Percentiles rank a stretch among this genome's conserved stretches.
Evolutionary conservation across 2,797 vertebrate species (phyloP).

Genomic region (Chelmon rostratus): DNA sequence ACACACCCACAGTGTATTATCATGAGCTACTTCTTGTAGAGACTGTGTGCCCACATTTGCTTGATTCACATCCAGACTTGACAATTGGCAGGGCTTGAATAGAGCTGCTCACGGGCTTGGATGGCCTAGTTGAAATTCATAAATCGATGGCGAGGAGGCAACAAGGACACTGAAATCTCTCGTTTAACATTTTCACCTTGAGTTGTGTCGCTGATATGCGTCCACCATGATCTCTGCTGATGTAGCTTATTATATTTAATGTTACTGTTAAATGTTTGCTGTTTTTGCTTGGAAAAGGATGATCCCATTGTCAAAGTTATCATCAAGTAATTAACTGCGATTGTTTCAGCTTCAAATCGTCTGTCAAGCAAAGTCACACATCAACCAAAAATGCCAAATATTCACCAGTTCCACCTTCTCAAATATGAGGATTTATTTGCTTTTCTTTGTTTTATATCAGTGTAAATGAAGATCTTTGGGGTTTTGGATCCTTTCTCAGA

Average conservation of each 20-base stretch:
- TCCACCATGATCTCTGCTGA: neutral
- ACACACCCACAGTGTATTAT: slow-evolving; percentile 36
- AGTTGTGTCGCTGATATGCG: neutral
- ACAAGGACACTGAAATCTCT: slow-evolving; percentile 13
- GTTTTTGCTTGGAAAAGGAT: too few species aligned
- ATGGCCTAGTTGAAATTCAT: slow-evolving; percentile 53
- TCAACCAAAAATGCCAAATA: too few species aligned
- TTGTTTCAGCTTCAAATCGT: too few species aligned
- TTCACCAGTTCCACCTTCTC: too few species aligned
- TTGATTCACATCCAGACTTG: slow-evolving; percentile 67
- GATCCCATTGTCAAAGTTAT: too few species aligned
- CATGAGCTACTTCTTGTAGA: slow-evolving; percentile 50
- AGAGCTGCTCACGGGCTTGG: slow-evolving; percentile 52
- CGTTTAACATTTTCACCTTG: slow-evolving; percentile 34
- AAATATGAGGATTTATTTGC: too few species aligned
- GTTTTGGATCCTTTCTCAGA: too few species aligned
- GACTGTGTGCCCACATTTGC: slow-evolving; percentile 49
- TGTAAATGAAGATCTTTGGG: too few species aligned
- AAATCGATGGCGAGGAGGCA: slow-evolving; percentile 41
- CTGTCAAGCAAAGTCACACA: too few species aligned
- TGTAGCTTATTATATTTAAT: neutral
- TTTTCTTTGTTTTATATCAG: too few species aligned
- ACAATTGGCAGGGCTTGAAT: slow-evolving; percentile 58
- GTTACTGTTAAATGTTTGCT: too few species aligned
- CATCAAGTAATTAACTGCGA: too few species aligned